Percentiles rank a stretch among this genome's conserved stretches.
These are phyloP conservation scores for Phylloscopus whistleri DNA, from an alignment of 2,113 vertebrate genomes.

Conservation along the genomic window DNA sequence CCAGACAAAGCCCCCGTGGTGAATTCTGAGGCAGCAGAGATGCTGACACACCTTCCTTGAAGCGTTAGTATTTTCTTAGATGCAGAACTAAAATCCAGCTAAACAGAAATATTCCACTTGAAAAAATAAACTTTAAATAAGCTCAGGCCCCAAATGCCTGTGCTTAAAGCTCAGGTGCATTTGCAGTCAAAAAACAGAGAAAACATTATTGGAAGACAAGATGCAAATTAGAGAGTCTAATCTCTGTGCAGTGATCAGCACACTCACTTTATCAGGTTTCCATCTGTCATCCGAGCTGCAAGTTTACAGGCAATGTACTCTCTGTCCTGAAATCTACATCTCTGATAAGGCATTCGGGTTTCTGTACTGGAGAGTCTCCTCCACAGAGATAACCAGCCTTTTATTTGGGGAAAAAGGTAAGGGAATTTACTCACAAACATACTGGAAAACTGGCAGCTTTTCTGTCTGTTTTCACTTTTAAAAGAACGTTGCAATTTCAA, in stretches of 20 bases:
- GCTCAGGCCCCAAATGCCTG: background rate
- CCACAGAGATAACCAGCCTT: background rate
- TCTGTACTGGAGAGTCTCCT: conserved; percentile 7
- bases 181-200: background rate
- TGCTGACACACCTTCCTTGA: background rate
- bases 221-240: conserved; percentile 48
- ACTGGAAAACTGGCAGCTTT: background rate
- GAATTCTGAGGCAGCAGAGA: background rate
- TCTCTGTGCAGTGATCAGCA: conserved; percentile 20
- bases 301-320: conserved; percentile 56
- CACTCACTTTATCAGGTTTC: conserved; percentile 49
- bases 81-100: background rate
- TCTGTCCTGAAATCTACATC: conserved; percentile 46
- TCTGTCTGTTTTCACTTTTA: background rate
- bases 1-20: background rate
- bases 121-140: background rate
- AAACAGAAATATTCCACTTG: background rate
- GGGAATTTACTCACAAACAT: conserved; percentile 1
- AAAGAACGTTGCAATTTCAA: background rate
- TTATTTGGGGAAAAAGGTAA: background rate
- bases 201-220: background rate
- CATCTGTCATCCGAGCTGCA: conserved; percentile 63
- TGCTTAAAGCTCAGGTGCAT: conserved; percentile 8
- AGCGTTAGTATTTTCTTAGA: background rate
- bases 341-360: background rate